phyloP scores from a whole-genome alignment of 1,140 invertebrate species.

The Potamilus streckersoni region DNA sequence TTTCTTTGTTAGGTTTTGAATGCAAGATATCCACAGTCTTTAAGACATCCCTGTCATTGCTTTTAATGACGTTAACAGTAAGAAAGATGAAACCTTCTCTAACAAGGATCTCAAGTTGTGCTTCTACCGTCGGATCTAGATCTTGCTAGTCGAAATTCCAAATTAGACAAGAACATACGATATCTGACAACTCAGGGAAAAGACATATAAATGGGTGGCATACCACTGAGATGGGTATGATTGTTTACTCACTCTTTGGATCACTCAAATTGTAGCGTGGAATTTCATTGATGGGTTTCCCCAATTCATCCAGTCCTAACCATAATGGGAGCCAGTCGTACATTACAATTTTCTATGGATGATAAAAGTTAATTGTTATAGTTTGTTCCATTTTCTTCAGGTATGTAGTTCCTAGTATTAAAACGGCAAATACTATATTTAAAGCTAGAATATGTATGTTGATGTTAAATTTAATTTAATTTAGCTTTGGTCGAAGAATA shows the following conservation, averaged over 20 bases:
- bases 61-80: no score
- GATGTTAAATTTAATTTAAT: no score
- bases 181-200: neutral
- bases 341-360: conserved; percentile 90
- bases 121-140: neutral
- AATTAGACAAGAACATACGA: neutral
- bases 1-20: no score
- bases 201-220: neutral
- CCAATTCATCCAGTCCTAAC: conserved; percentile 24
- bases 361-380: conserved; percentile 41
- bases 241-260: neutral
- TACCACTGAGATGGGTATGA: neutral
- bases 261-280: neutral
- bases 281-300: neutral
- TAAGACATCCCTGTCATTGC: no score
- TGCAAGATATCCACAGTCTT: no score
- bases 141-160: neutral
- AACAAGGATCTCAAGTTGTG: no score
- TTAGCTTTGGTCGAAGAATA: no score
- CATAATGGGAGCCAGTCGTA: conserved; percentile 91
- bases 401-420: no score
- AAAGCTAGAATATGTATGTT: no score
- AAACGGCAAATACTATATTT: no score
- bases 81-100: no score
- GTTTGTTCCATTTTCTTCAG: no score